Base-by-base conservation (phyloP, 2,113 vertebrate species). In the Tragulus kanchil region DNA sequence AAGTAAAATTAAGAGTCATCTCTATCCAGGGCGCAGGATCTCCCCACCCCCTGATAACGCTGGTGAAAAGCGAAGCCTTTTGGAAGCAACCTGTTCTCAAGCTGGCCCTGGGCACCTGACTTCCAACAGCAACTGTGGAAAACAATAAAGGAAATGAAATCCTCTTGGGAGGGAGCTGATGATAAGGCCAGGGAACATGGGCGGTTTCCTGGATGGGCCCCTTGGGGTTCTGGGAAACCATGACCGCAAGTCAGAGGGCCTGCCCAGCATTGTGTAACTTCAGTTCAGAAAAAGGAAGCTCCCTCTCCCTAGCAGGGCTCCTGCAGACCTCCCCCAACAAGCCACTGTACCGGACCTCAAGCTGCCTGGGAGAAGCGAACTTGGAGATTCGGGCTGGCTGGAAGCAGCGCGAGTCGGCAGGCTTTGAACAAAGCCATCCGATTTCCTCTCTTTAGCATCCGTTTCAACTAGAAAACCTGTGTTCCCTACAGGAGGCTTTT, bases 211-310 rank as follows among this genome's bases (percentile, higher is more conserved):
- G 95, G 95, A 28, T 11, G 48, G 64, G 67, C 16, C 97, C 52
- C 48, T 79, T 85, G 89, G 90, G 69, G 90, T 94, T 93, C 95
- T 93, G 94, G 85, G 97, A 98, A 98, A 77, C 90, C 0, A 3
- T 48, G 52, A 85, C 79, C 92, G 82, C 67, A 97, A 97, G 85
- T 59, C 83, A 56, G 31, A 69, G 89, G 71, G 79, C 58, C 1
- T 4, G 86, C 67, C 31, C 54, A 52, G 52, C 13, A 10, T 96
- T 91, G 8, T 91, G n/a, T 42, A 94, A 97, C 71, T 31, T 17
- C 11, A 7, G 61, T 48, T 26, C 75, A 10, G 17, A 42, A 5
- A 77, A 85, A 86, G 45, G 9, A 96, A 93, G 65, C 28, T 28
- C 65, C 69, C 56, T 5, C 85, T 75, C 69, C 58, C 67, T 0